These are phyloP conservation scores for Typhlichthys eigenmanni DNA, from an alignment of 2,797 vertebrate genomes.

Conservation along the genomic window DNA sequence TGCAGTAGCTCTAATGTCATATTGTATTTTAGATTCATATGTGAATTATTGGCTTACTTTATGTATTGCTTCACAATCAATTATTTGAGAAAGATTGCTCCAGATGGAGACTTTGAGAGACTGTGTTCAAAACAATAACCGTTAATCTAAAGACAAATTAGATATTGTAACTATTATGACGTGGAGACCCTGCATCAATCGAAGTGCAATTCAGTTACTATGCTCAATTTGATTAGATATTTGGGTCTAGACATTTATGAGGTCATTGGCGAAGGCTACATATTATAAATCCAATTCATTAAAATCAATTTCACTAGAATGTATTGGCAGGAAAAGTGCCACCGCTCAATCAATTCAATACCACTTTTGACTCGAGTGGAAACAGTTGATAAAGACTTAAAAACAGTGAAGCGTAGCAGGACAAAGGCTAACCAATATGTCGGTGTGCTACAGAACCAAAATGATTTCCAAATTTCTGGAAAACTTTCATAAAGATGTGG, in stretches of 20 bases:
- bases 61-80: background rate
- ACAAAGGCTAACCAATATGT: no score
- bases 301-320: constrained; percentile 5
- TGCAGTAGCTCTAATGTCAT: background rate
- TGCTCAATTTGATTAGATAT: background rate
- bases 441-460: no score
- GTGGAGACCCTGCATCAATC: background rate
- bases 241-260: constrained; percentile 18
- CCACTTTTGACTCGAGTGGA: constrained; percentile 5
- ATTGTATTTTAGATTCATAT: background rate
- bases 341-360: constrained; percentile 25
- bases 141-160: background rate
- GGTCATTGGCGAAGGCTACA: constrained; percentile 14
- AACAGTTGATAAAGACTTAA: constrained; percentile 2
- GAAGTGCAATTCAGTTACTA: background rate
- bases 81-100: background rate
- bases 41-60: background rate
- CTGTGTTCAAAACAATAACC: background rate
- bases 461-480: no score
- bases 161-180: background rate
- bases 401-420: background rate
- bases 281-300: constrained; percentile 20
- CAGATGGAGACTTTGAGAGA: background rate
- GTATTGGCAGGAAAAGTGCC: constrained; percentile 10
- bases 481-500: no score